Evolutionary conservation across 2,888 invertebrate genomes (phyloP).

Genomic region (Glyphotaelius pellucidus): DNA sequence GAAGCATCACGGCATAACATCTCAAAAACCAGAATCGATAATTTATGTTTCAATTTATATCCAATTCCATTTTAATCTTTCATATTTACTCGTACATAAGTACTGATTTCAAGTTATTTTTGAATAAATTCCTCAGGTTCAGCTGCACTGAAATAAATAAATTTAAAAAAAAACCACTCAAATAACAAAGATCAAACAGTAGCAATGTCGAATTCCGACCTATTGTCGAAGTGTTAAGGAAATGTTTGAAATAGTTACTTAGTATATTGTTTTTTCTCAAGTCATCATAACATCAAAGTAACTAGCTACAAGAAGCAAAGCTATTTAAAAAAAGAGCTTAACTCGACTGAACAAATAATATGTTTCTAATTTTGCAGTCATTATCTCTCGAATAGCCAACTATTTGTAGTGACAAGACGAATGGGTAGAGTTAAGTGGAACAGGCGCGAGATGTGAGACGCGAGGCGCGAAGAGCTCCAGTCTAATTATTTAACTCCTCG

Average conservation of each 20-base stretch:
- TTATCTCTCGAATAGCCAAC: background rate
- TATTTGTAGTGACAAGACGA: background rate
- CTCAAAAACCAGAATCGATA: no score
- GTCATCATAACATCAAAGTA: background rate
- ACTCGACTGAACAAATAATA: background rate
- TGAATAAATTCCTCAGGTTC: background rate
- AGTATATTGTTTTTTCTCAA: background rate
- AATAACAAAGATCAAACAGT: background rate
- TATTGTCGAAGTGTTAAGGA: background rate
- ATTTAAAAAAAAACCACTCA: background rate
- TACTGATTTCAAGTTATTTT: background rate
- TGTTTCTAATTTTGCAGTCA: slow-evolving; percentile 12
- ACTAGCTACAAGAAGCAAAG: background rate
- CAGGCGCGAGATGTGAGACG: background rate
- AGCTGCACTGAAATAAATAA: background rate
- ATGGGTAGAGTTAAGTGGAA: slow-evolving; percentile 4
- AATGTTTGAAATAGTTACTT: background rate
- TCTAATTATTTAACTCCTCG: background rate
- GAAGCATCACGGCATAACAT: no score
- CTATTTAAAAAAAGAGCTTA: background rate
- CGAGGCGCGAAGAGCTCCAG: background rate
- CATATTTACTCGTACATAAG: background rate
- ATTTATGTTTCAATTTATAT: background rate
- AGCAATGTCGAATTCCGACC: background rate
- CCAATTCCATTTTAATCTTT: background rate